A percentile compares a stretch with the other conserved stretches of the same genome.
These are phyloP conservation scores for Drosophila lacteicornis DNA, from an alignment of 1,140 invertebrate genomes.

Conservation along the genomic window DNA sequence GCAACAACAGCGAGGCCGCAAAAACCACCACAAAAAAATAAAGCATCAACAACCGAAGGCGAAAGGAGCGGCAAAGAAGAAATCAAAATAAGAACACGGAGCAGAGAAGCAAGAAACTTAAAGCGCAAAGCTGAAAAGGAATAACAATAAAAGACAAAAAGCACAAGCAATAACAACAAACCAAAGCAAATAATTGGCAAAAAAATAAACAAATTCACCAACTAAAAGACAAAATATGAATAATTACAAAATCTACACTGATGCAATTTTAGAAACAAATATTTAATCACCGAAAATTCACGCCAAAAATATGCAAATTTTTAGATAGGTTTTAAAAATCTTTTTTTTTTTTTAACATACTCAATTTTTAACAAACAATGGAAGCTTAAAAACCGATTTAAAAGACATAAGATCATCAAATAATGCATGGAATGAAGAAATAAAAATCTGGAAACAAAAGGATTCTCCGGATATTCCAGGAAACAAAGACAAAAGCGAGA, in stretches of 20 bases:
- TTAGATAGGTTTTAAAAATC: neutral
- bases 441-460: neutral
- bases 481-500: neutral
- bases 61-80: constrained; percentile 8
- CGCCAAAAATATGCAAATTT: neutral
- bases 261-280: neutral
- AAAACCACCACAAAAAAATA: constrained; percentile 11
- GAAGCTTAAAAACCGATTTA: neutral
- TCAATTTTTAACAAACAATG: neutral
- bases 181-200: constrained; percentile 18
- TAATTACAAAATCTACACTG: neutral
- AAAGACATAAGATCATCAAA: neutral
- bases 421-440: neutral
- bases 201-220: neutral
- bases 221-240: neutral
- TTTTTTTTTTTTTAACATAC: neutral
- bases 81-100: constrained; percentile 1
- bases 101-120: constrained; percentile 1
- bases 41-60: constrained; percentile 9
- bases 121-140: constrained; percentile 6
- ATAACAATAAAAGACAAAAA: constrained; percentile 13
- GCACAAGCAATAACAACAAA: constrained; percentile 9
- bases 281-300: neutral
- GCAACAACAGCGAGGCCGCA: constrained; percentile 13
- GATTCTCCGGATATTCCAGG: neutral